Percentiles rank a stretch among this genome's conserved stretches.
These are phyloP conservation scores for Ciconia maguari DNA, from an alignment of 2,113 vertebrate genomes.

Conservation along the genomic window DNA sequence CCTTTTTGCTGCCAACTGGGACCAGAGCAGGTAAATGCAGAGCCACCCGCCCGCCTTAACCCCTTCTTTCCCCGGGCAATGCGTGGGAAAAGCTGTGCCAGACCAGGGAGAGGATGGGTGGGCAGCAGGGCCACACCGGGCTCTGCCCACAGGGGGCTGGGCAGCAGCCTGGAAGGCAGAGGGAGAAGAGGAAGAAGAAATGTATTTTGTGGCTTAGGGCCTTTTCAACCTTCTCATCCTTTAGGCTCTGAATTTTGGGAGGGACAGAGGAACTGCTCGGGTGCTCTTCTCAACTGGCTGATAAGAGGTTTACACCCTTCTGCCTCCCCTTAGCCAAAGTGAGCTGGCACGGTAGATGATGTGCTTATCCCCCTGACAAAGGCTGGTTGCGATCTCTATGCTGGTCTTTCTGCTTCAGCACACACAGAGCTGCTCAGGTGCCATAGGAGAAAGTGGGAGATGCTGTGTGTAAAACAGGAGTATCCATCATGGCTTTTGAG, in stretches of 20 bases:
- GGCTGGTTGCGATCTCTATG: neutral
- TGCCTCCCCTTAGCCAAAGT: neutral
- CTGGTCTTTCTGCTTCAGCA: neutral
- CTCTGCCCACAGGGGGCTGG: neutral
- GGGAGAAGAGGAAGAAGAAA: neutral
- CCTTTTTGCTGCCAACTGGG: conserved; percentile 98
- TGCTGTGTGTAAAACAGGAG: neutral
- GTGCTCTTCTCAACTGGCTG: neutral
- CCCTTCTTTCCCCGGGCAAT: neutral
- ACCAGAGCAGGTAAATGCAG: conserved; percentile 93
- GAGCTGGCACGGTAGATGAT: neutral
- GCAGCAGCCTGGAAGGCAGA: neutral
- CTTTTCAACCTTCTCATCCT: neutral
- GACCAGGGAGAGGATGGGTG: neutral
- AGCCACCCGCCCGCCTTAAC: neutral
- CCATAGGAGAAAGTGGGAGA: neutral
- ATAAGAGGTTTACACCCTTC: neutral
- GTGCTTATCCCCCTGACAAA: neutral
- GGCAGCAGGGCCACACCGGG: neutral
- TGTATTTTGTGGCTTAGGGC: neutral
- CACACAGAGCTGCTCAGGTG: neutral
- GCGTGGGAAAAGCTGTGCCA: neutral
- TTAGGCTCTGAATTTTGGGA: neutral
- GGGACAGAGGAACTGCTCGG: neutral
- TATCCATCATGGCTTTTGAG: neutral